Evolutionary conservation across 2,113 vertebrate genomes (phyloP).

Genomic region (Lamprotornis superbus): DNA sequence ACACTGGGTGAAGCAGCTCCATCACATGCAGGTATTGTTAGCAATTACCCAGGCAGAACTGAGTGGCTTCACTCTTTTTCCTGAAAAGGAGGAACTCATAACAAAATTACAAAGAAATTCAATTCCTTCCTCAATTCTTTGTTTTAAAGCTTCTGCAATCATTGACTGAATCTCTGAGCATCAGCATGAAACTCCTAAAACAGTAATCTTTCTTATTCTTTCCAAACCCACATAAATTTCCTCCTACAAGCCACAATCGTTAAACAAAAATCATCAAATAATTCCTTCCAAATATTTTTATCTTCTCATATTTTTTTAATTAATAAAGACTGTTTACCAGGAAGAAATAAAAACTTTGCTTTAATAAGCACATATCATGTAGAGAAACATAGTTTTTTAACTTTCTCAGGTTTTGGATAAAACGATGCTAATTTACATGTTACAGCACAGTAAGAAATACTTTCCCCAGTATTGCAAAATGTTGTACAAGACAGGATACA

Average conservation of each 20-base stretch:
- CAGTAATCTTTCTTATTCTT: background rate
- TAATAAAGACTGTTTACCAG: background rate
- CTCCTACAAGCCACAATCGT: background rate
- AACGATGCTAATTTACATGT: background rate
- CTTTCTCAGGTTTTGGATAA: background rate
- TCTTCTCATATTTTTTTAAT: background rate
- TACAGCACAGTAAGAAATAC: background rate
- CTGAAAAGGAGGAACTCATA: background rate
- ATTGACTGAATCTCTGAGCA: background rate
- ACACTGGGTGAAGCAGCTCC: background rate
- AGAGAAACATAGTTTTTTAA: background rate
- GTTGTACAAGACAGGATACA: background rate
- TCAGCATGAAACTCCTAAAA: background rate
- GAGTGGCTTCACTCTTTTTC: background rate
- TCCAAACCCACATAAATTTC: background rate
- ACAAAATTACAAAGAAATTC: background rate
- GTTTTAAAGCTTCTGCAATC: background rate
- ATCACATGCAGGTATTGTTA: accelerated
- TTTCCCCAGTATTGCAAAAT: background rate
- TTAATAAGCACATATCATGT: background rate
- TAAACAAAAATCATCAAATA: background rate
- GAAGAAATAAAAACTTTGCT: background rate
- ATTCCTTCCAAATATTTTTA: background rate
- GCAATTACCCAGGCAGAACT: background rate
- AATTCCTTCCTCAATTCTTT: background rate